Percentiles rank a stretch among this genome's conserved stretches.
Conservation (phyloP, 2,113 vertebrate species). For the Cyanoderma ruficeps region DNA sequence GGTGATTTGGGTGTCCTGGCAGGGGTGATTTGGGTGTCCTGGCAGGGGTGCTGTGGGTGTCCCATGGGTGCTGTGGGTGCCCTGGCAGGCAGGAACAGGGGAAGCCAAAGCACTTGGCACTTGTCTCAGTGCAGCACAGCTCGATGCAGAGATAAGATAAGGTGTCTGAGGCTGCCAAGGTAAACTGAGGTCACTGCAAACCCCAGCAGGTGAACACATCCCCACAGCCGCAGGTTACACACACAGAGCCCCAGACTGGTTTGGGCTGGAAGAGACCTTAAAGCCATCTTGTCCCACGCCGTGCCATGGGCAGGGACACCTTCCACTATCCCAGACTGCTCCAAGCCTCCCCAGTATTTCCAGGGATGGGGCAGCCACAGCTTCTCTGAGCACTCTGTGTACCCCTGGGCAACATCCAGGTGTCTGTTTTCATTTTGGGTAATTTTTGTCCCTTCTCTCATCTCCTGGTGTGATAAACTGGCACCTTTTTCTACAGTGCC, state of each 20-base stretch:
- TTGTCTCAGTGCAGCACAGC: neutral
- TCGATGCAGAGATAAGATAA: conserved; percentile 11
- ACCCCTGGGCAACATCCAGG: neutral
- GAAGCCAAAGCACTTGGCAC: neutral
- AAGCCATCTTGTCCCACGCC: neutral
- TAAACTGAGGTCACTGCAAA: conserved; percentile 29
- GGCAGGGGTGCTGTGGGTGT: neutral
- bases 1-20: too few species aligned
- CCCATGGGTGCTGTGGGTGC: neutral
- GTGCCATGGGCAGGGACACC: neutral
- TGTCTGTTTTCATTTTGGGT: neutral
- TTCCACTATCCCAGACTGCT: accelerated
- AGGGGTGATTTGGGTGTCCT: neutral
- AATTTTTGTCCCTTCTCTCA: neutral
- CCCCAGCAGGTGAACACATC: neutral
- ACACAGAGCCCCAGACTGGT: neutral
- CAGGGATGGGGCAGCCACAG: neutral
- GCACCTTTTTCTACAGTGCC: neutral
- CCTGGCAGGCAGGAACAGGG: neutral
- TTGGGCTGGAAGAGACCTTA: neutral
- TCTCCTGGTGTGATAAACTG: neutral
- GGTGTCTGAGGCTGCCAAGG: conserved; percentile 23
- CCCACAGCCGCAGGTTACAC: neutral
- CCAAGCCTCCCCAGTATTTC: neutral
- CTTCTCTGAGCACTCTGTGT: neutral